Conservation (phyloP, 2,888 invertebrate genomes). For the Syrista parreyssii region DNA sequence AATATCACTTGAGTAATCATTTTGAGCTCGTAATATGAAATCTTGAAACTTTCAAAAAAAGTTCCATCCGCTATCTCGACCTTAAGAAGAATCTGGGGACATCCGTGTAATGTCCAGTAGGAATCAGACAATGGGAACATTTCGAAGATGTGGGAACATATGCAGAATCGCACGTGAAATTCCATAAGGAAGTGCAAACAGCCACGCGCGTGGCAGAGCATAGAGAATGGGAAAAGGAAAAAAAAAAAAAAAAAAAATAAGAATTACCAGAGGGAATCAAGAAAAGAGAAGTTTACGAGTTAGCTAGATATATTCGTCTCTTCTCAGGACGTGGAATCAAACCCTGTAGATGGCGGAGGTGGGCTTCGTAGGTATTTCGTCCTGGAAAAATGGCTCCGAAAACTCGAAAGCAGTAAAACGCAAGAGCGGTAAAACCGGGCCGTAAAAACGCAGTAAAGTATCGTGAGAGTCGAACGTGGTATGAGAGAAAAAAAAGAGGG, state of each 20-base stretch:
- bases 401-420: conserved; percentile 20
- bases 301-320: not conserved
- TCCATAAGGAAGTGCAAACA: not conserved
- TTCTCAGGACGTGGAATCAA: not conserved
- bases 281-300: conserved; percentile 16
- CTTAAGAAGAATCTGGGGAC: no score
- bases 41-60: not conserved
- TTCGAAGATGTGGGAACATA: no score
- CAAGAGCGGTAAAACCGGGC: conserved; percentile 20
- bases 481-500: not conserved
- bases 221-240: not conserved
- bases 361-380: not conserved
- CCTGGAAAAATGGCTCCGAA: conserved; percentile 10
- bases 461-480: conserved; percentile 4
- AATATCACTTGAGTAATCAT: not conserved
- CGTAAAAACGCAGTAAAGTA: conserved; percentile 24
- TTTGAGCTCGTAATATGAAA: not conserved
- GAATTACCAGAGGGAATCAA: not conserved
- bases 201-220: not conserved
- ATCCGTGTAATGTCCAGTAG: no score
- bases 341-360: not conserved
- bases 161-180: no score
- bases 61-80: no score
- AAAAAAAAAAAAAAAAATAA: not conserved
- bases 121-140: no score